Conservation (phyloP, 2,113 vertebrate genomes). For the Steatornis caripensis region DNA sequence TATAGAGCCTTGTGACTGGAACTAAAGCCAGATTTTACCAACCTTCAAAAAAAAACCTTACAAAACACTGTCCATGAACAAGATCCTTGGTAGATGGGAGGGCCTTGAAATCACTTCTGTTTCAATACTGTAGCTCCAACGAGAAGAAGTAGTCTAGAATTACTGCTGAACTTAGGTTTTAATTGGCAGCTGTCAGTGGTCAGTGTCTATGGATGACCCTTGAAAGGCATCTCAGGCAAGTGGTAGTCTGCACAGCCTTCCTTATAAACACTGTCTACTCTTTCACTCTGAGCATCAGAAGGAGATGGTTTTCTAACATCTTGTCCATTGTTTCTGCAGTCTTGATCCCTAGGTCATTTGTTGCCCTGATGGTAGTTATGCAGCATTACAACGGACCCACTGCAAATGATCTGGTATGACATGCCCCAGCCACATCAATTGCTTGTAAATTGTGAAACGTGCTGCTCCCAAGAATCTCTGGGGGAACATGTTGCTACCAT, state of each 20-base stretch:
- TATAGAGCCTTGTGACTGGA: neutral
- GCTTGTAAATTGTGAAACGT: neutral
- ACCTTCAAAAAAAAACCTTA: neutral
- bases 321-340: neutral
- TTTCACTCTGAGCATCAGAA: neutral
- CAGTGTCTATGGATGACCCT: accelerated
- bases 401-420: neutral
- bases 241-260: neutral
- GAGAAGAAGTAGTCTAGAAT: neutral
- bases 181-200: neutral
- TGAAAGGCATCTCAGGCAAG: neutral
- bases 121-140: neutral
- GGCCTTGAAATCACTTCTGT: neutral
- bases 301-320: neutral
- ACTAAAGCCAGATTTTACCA: neutral
- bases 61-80: neutral
- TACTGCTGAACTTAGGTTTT: neutral
- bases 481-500: neutral
- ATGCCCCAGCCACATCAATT: neutral
- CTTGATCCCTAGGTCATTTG: accelerated
- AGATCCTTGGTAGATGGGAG: neutral
- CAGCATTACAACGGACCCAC: neutral
- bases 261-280: neutral
- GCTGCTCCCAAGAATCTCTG: neutral
- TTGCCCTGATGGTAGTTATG: neutral